Percentiles rank a stretch among this genome's conserved stretches.
These are phyloP conservation scores for Maniola hyperantus DNA, from an alignment of 2,888 invertebrate genomes.

Conservation along the genomic window DNA sequence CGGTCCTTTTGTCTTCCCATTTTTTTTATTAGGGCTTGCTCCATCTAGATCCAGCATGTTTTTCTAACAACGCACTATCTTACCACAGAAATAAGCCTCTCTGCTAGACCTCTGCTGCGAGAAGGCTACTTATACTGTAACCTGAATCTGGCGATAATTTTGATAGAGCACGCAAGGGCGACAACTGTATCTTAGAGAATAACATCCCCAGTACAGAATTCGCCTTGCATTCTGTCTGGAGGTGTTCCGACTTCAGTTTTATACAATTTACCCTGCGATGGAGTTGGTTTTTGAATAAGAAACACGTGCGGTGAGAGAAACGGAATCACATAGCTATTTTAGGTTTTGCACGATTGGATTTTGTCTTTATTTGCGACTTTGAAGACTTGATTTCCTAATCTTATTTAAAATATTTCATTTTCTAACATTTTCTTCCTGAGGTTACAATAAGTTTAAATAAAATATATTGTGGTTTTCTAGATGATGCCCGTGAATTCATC, in stretches of 20 bases:
- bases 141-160: background rate
- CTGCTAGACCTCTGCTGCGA: no score
- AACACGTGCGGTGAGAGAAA: constrained; percentile 20
- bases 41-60: no score
- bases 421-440: no score
- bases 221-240: constrained; percentile 52
- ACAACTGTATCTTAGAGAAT: background rate
- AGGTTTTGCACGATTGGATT: constrained; percentile 23
- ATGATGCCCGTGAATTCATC: no score
- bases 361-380: constrained; percentile 12
- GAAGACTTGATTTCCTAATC: background rate
- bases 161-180: background rate
- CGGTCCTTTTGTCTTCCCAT: no score
- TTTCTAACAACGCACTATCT: no score
- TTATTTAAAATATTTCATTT: background rate
- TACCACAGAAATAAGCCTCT: no score
- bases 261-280: constrained; percentile 26
- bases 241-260: constrained; percentile 33
- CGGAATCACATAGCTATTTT: constrained; percentile 19
- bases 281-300: constrained; percentile 26
- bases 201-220: constrained; percentile 58
- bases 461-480: no score
- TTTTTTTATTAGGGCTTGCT: no score
- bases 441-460: no score
- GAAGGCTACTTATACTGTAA: background rate